Evolutionary conservation across 2,113 vertebrate genomes (phyloP), one percentile per base, ranked within the genome.

Genomic region (cattle (Bos taurus)): DNA sequence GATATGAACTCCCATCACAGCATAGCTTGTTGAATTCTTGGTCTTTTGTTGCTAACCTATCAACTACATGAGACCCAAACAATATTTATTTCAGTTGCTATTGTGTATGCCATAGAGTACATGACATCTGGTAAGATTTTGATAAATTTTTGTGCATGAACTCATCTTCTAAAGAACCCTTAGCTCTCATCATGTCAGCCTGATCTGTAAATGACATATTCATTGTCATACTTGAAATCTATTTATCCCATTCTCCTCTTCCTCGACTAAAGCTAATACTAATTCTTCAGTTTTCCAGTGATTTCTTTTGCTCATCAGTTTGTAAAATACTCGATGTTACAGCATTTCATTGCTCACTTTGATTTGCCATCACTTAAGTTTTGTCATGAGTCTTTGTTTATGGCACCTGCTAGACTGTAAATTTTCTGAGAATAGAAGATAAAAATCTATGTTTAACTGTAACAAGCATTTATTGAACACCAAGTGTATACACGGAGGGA

Each of bases 81-180:
- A 19, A 21, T 36, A 77, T 52, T 85, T 67, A 88, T 46, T 62
- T 78, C 11, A 48, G 43, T 74, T 74, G 23, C 36, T 23, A 33
- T 1, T 30, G 6, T 54, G 1, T 43, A 13, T n/a, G 33, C 6
- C 33, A 67, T 14, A 56, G 7, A 40, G 9, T 9, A 26, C 0
- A 0, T 46, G 52, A 90, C 33, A 82, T 56, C 25, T 54, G 23
- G 46, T 46, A 40, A 96, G 48, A 33, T 33, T 36, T 83, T 87
- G 52, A 92, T 57, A 74, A 46, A 30, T 30, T 21, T 71, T 71
- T 56, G 86, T 26, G 6, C 40, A 57, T 43, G 30, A 60, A 43
- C 54, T 77, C 90, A 36, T 62, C 11, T 25, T 30, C 25, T 57
- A 26, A 59, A 48, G 40, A 64, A 64, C 15, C 0, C 25, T 36